phyloP scores from a whole-genome alignment of 2,888 invertebrate species.

The Cephus nigrinus region DNA sequence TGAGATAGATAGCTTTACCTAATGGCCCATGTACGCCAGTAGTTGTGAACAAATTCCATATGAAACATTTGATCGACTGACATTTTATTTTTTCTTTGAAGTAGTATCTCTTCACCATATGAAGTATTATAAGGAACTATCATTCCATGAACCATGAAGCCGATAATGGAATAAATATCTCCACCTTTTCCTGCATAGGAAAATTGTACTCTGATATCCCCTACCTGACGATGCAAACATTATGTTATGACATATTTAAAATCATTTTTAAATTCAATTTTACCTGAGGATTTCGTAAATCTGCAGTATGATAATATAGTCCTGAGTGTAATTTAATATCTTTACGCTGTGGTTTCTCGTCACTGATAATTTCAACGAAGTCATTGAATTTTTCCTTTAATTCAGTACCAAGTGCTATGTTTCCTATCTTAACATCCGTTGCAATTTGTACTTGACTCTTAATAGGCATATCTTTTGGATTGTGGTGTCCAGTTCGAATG shows the following conservation, averaged over 20 bases:
- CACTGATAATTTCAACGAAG: constrained; percentile 84
- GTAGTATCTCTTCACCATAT: constrained; percentile 77
- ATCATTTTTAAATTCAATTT: not conserved
- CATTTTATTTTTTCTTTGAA: constrained; percentile 80
- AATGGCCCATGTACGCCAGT: constrained; percentile 72
- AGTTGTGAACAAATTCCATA: constrained; percentile 74
- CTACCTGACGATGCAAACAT: constrained; percentile 67
- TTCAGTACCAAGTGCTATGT: constrained; percentile 72
- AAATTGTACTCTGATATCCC: constrained; percentile 87
- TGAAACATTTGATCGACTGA: constrained; percentile 79
- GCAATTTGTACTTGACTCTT: constrained; percentile 81
- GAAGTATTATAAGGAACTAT: constrained; percentile 79
- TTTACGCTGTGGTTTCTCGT: constrained; percentile 81
- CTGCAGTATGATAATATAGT: constrained; percentile 86
- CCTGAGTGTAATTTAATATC: constrained; percentile 88
- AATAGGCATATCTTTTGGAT: constrained; percentile 81
- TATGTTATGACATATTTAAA: too few relatives aligned
- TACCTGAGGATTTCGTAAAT: constrained; percentile 82
- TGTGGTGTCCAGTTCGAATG: constrained; percentile 81
- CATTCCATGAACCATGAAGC: constrained; percentile 72
- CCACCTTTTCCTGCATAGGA: constrained; percentile 82
- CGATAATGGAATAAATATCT: constrained; percentile 73
- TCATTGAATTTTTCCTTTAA: constrained; percentile 83
- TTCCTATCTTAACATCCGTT: constrained; percentile 81
- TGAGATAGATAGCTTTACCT: constrained; percentile 46